These are phyloP conservation scores for Gymnorhina tibicen DNA, from an alignment of 2,113 vertebrate species.

Conservation along the genomic window DNA sequence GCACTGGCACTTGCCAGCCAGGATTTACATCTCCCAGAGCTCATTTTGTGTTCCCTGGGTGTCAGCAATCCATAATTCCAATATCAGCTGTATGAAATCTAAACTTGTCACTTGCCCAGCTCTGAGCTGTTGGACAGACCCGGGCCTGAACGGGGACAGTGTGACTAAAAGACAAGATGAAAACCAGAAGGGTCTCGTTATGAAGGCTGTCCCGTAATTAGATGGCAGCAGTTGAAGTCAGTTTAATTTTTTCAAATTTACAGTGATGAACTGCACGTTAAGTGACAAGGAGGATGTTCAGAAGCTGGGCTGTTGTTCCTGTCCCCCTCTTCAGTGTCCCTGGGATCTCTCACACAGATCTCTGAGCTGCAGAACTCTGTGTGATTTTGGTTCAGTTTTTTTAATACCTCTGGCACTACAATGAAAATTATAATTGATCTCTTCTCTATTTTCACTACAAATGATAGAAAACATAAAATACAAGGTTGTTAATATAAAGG, in stretches of 20 bases:
- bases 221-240: neutral
- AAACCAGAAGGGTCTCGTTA: neutral
- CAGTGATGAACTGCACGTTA: neutral
- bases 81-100: neutral
- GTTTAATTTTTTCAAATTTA: neutral
- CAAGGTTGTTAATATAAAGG: neutral
- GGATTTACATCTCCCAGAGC: neutral
- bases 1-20: neutral
- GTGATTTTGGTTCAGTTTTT: neutral
- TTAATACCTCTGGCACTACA: neutral
- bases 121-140: neutral
- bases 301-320: neutral
- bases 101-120: neutral
- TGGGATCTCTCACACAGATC: neutral
- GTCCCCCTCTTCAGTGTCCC: neutral
- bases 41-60: neutral
- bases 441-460: neutral
- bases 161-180: neutral
- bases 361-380: neutral
- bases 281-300: neutral
- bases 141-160: neutral
- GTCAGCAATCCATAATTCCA: neutral
- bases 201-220: neutral
- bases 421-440: neutral
- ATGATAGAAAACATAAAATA: neutral